These are phyloP conservation scores for Caenorhabditis elegans DNA, from an alignment of 1,140 invertebrate genomes.

Conservation along the genomic window WBcel235 BX284605.5:13103501-13104000, in stretches of 20 bases:
- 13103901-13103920: not conserved
- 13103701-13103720: not conserved
- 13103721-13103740: not conserved
- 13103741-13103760: conserved; percentile 3
- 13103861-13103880: conserved; percentile 11
- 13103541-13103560: conserved; percentile 37
- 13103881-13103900: conserved; percentile 16
- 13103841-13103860: conserved; percentile 32
- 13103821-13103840: not conserved
- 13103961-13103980: not conserved
- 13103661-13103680: conserved; percentile 60
- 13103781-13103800: conserved; percentile 3
- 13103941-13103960: conserved; percentile 22
- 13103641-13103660: conserved; percentile 55
- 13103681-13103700: conserved; percentile 50
- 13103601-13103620: conserved; percentile 55
- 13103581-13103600: conserved; percentile 51
- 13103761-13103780: not conserved
- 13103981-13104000: too few species aligned
- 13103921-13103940: conserved; percentile 31
- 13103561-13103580: conserved; percentile 43
- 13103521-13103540: not conserved
- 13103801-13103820: not conserved
- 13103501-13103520: too few species aligned
- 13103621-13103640: conserved; percentile 54